phyloP scores from a whole-genome alignment of 2,888 invertebrate species.

The Agrotis puta region DNA sequence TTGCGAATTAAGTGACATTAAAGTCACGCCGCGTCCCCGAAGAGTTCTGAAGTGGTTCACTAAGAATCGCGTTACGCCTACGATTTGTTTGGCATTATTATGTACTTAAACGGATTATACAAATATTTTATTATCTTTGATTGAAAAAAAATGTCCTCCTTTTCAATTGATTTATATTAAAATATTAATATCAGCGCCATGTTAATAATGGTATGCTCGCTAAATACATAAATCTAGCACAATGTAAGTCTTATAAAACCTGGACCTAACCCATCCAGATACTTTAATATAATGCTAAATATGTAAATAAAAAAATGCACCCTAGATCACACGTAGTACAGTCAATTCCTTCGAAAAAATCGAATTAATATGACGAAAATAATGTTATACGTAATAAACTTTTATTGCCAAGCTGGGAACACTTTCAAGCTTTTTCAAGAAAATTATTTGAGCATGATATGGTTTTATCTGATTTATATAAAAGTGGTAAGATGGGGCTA shows the following conservation, averaged over 20 bases:
- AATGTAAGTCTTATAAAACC: neutral
- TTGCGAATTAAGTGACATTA: slow-evolving; percentile 26
- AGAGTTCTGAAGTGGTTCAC: slow-evolving; percentile 17
- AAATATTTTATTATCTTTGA: neutral
- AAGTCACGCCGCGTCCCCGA: slow-evolving; percentile 21
- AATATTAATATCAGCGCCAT: too few species aligned
- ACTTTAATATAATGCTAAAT: neutral
- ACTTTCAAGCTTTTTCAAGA: slow-evolving; percentile 9
- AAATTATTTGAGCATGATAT: slow-evolving; percentile 1
- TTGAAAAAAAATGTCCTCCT: too few species aligned
- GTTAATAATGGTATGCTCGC: too few species aligned
- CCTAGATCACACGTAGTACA: neutral
- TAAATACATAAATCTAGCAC: neutral
- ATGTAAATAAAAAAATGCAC: neutral
- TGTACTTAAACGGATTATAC: neutral
- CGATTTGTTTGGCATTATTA: neutral
- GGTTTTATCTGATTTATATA: slow-evolving; percentile 21
- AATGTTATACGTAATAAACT: neutral
- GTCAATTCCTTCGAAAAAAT: neutral
- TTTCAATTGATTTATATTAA: too few species aligned
- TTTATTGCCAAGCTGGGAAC: neutral
- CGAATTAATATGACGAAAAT: slow-evolving; percentile 21
- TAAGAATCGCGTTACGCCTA: slow-evolving; percentile 6
- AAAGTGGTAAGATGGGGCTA: slow-evolving; percentile 32
- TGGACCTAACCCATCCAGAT: neutral